Base-by-base conservation (phyloP, 2,113 vertebrate genomes). In the Machaerirhynchus nigripectus region DNA sequence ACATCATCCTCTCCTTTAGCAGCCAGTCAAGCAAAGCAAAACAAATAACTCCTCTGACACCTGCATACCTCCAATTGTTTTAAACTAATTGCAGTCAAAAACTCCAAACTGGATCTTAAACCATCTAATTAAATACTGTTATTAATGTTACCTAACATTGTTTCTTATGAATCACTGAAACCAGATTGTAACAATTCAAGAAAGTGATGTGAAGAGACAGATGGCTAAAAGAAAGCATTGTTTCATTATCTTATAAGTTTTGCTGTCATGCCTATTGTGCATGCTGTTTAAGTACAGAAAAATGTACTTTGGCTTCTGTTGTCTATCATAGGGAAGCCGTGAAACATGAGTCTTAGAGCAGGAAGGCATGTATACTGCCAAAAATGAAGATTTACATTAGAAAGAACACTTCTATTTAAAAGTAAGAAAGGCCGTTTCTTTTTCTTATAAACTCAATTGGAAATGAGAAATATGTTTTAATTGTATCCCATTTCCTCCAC, bases 21-120 rank as follows among this genome's bases (percentile, higher is more conserved):
- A 90, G 14, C 49, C 93, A 93, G 68, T 96, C 77, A 95, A 96
- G 82, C 28, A 81, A 87, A 95, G 73, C 49, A 68, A 96, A 97
- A 94, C 24, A 95, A 95, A 93, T 27, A 47, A 68, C 42, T 77
- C 53, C 30, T 64, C 56, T 52, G 13, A 23, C 18, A 47, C 17
- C 19, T 22, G 13, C 35, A 19, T 31, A 27, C 18, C 13, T 74
- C 22, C 13, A 56, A n/a, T 59, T 49, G 23, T 77, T 76, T 80
- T 79, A 71, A 91, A 37, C 27, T 80, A 93, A 47, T 52, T 78
- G 20, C 67, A 63, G 80, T 44, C 42, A 79, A 93, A 63, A 93
- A 63, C 33, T 95, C 73, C 61, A 93, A 83, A 94, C 16, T 77
- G 50, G 94, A 83, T 92, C 65, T 60, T 89, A 94, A 97, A 80